Evolutionary conservation across 2,888 invertebrate genomes (phyloP), one percentile per base, ranked within the genome.

Genomic region (Invenusta paracnida): DNA sequence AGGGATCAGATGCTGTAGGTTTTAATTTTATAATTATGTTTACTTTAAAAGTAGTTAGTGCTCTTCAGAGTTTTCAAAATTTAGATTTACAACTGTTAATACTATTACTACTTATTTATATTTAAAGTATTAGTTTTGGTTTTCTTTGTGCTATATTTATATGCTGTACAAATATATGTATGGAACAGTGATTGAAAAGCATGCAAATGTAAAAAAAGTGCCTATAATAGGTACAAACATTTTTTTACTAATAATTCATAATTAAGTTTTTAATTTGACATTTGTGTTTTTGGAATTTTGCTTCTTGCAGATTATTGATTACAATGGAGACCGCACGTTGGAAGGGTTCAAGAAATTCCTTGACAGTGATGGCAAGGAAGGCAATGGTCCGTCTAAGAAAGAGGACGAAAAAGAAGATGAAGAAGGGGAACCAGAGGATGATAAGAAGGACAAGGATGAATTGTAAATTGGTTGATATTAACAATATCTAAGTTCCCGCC

Each of bases 341-440:
- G 97, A 96, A 89, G 98, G 94, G 87, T 94, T 99, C 90, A 93
- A 94, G 88, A 96, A 97, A 92, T 99, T 99, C 93, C 93, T 99
- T 87, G 98, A 98, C 91, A 94, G 94, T 87, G 95, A 95, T 90
- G 98, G 98, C 88, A 94, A 94, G 27, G 67, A 84, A 29, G 84
- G 84, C 1, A 25, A 13, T 73, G 84, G 84, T 0, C 66, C 66
- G 28, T 0, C n/a, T 2, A 67, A 84, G 29, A 29, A 66, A 2
- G 25, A 23, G 25, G 84, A 84, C n/a, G 67, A 84, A 29, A 67
- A 84, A 25, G 84, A 84, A 67, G 84, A 48, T 27, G 84, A 67
- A 27, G 84, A 67, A 27, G 84, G 67, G 17, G 67, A 84, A 73
- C 31, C 11, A 2, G 83, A 84, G 0, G 84, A 84, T 1, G 84